A percentile compares a stretch with the other conserved stretches of the same genome.
These are phyloP conservation scores for Carettochelys insculpta DNA, from an alignment of 2,113 vertebrate genomes.

Conservation along the genomic window DNA sequence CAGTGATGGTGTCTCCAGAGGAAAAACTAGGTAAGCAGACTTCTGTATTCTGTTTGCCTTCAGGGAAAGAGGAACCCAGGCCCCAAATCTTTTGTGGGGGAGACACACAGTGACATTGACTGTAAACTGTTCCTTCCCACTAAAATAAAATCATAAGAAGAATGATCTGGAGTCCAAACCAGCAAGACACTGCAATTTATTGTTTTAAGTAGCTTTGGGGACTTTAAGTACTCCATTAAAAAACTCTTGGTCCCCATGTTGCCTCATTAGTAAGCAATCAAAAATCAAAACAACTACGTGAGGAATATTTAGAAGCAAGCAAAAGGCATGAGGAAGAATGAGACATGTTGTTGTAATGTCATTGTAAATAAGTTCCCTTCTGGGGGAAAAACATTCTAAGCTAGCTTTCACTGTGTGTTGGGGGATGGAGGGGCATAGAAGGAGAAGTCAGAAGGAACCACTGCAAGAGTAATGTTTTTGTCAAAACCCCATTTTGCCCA, in stretches of 20 bases:
- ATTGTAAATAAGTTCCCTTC: not conserved
- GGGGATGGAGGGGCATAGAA: not conserved
- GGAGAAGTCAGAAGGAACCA: not conserved
- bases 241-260: not conserved
- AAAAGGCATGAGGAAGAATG: not conserved
- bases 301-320: not conserved
- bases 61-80: accelerated
- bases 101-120: not conserved
- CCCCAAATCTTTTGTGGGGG: not conserved
- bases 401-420: not conserved
- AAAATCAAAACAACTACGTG: not conserved
- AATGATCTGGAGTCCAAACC: not conserved
- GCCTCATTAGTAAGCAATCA: not conserved
- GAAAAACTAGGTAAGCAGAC: not conserved
- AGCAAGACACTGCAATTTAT: not conserved
- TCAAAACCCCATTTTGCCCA: not conserved
- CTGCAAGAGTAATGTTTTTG: not conserved
- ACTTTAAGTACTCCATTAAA: not conserved
- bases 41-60: not conserved
- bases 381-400: not conserved
- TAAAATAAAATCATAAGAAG: not conserved
- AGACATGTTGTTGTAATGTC: not conserved
- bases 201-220: not conserved
- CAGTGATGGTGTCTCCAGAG: too few species aligned
- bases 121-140: not conserved